Conservation (phyloP, 1,140 invertebrate genomes). For the Achatina immaculata region DNA sequence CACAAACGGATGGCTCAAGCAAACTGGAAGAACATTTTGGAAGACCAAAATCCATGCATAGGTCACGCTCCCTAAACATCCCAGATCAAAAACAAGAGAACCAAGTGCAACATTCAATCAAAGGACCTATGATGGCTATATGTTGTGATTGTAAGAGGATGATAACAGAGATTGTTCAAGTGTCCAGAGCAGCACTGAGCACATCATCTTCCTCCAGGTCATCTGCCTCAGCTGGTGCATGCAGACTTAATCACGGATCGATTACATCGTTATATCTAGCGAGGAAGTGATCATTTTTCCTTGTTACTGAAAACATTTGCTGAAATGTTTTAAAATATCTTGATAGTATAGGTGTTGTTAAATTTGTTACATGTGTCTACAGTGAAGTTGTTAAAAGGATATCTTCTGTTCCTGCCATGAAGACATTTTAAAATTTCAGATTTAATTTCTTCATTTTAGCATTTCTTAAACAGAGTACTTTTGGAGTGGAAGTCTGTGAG, state of each 20-base stretch:
- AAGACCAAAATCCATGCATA: slow-evolving; percentile 68
- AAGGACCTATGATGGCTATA: slow-evolving; percentile 87
- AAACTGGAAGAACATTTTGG: slow-evolving; percentile 46
- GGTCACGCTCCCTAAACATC: slow-evolving; percentile 45
- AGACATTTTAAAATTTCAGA: too few relatives aligned
- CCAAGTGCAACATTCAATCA: slow-evolving; percentile 75
- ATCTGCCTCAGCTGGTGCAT: background rate
- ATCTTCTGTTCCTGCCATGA: too few relatives aligned
- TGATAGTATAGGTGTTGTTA: too few relatives aligned
- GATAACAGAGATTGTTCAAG: slow-evolving; percentile 90
- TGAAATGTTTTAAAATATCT: too few relatives aligned
- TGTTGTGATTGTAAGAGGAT: slow-evolving; percentile 95
- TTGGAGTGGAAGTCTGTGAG: too few relatives aligned
- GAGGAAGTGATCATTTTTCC: too few relatives aligned
- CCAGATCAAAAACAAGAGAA: slow-evolving; percentile 54
- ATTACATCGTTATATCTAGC: background rate
- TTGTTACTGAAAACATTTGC: too few relatives aligned
- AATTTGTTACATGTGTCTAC: too few relatives aligned
- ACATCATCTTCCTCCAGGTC: slow-evolving; percentile 18
- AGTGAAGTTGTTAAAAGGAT: too few relatives aligned
- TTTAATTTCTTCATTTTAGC: too few relatives aligned
- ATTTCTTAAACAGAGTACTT: too few relatives aligned
- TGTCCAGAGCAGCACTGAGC: slow-evolving; percentile 59
- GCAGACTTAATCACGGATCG: background rate
- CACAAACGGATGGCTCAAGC: slow-evolving; percentile 19